Evolutionary conservation across 2,797 vertebrate genomes (phyloP).

Genomic region (Crocodylus rhombifer): DNA sequence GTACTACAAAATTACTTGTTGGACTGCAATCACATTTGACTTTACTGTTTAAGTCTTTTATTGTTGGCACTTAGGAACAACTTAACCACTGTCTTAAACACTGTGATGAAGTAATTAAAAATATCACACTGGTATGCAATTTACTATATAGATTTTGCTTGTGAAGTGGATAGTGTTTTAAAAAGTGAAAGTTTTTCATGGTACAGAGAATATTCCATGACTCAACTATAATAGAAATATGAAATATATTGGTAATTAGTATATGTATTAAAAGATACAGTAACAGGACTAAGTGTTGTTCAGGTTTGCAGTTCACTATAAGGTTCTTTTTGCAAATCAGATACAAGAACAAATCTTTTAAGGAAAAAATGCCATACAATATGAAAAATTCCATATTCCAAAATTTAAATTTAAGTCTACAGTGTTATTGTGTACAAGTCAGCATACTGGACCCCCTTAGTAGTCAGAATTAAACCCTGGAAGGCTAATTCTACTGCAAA

Average conservation of each 20-base stretch:
- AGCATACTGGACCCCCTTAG: no score
- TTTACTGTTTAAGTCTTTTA: background rate
- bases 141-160: background rate
- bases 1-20: background rate
- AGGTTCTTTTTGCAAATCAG: background rate
- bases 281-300: no score
- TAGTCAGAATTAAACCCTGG: background rate
- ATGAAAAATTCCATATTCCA: background rate
- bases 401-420: background rate
- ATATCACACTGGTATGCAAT: background rate
- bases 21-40: background rate
- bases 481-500: no score
- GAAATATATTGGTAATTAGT: background rate
- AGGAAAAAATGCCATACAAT: background rate
- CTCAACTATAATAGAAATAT: background rate
- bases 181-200: background rate
- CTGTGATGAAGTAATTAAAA: conserved; percentile 11
- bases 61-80: background rate
- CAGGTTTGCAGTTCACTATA: background rate
- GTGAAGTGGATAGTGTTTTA: background rate
- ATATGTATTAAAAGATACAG: background rate
- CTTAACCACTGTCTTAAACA: conserved; percentile 6
- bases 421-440: background rate
- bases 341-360: background rate
- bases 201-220: background rate